phyloP scores from a whole-genome alignment of 2,113 vertebrate species.

The Pluvianellus socialis region DNA sequence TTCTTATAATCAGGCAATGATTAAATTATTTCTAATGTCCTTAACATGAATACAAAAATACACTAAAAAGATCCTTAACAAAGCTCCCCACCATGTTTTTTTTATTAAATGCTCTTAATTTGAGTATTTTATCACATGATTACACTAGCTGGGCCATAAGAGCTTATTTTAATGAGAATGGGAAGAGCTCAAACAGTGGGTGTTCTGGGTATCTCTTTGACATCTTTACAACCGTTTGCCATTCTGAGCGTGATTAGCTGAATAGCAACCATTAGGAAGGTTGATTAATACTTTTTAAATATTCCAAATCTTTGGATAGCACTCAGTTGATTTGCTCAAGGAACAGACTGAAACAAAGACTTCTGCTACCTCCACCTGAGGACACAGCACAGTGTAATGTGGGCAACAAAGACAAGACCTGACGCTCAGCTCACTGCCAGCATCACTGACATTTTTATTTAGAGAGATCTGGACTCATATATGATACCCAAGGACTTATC shows the following conservation, averaged over 20 bases:
- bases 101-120: constrained; percentile 70
- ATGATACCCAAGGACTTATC: neutral
- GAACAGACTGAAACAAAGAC: constrained; percentile 11
- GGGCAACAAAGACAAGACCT: neutral
- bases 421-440: neutral
- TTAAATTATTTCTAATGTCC: constrained; percentile 76
- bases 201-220: constrained; percentile 61
- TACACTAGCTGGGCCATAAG: constrained; percentile 66
- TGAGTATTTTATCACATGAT: constrained; percentile 71
- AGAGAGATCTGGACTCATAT: neutral
- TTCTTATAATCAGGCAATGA: constrained; percentile 76
- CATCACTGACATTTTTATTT: neutral
- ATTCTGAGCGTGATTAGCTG: constrained; percentile 61
- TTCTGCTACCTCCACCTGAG: neutral
- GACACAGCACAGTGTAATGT: neutral
- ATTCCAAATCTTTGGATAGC: constrained; percentile 33
- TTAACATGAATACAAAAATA: constrained; percentile 67
- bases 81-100: constrained; percentile 61
- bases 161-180: constrained; percentile 73
- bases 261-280: constrained; percentile 55
- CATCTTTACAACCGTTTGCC: constrained; percentile 71
- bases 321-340: neutral
- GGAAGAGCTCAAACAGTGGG: constrained; percentile 65
- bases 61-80: constrained; percentile 67
- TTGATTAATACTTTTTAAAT: constrained; percentile 72